Conservation (phyloP, 2,797 vertebrate species). For the Protonibea diacanthus region DNA sequence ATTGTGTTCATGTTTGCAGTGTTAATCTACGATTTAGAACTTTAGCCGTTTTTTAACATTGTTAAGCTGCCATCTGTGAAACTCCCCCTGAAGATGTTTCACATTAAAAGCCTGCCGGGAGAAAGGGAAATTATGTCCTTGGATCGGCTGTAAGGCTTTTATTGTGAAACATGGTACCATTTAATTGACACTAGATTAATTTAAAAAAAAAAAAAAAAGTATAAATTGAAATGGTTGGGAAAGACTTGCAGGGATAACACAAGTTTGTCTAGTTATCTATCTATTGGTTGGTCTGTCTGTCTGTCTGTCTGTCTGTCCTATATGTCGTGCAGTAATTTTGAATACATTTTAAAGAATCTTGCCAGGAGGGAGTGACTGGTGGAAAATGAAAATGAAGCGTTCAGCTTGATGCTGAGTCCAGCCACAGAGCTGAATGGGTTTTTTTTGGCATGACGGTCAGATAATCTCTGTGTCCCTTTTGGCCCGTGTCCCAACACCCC, state of each 20-base stretch:
- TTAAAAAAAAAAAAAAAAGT: conserved; percentile 3
- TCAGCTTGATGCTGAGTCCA: neutral
- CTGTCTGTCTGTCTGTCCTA: neutral
- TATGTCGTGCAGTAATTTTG: neutral
- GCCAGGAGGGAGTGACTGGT: neutral
- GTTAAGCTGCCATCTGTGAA: neutral
- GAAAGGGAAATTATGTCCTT: neutral
- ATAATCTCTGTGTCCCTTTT: conserved; percentile 43
- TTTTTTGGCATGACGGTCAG: conserved; percentile 31
- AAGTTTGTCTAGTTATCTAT: neutral
- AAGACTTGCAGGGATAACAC: neutral
- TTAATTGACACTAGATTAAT: neutral
- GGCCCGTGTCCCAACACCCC: conserved; percentile 36
- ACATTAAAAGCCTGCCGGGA: neutral
- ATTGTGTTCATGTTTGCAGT: no score
- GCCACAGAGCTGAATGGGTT: conserved; percentile 17
- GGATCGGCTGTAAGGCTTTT: neutral
- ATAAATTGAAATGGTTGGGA: no score
- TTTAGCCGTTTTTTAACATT: neutral
- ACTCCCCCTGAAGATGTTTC: neutral
- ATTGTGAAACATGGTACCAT: neutral
- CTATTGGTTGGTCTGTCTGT: neutral
- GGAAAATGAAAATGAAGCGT: conserved; percentile 21
- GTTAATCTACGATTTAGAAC: no score
- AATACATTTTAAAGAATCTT: neutral